Evolutionary conservation across 2,797 vertebrate genomes (phyloP).

Genomic region (Pantherophis vulpinus): DNA sequence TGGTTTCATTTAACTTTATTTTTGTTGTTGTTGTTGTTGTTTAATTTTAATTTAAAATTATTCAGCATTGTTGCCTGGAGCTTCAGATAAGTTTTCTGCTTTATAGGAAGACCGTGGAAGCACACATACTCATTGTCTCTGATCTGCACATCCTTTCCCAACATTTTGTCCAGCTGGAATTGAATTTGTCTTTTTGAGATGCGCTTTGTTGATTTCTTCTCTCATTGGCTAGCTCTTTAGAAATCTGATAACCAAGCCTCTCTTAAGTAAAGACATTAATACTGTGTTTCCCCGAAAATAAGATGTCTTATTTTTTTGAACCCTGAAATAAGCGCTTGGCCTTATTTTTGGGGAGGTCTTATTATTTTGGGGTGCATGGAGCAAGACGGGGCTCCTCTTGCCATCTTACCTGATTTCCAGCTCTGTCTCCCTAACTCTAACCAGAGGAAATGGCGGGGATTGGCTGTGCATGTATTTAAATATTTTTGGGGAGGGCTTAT

Average conservation of each 20-base stretch:
- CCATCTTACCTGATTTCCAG: no score
- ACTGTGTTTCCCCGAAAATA: no score
- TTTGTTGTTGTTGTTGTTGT: no score
- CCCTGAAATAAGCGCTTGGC: no score
- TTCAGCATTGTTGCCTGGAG: not conserved
- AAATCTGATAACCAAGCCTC: not conserved
- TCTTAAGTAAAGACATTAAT: not conserved
- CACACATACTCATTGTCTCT: not conserved
- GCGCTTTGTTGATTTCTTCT: not conserved
- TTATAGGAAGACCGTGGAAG: not conserved
- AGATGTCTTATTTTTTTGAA: no score
- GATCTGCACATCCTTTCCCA: not conserved
- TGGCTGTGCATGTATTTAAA: no score
- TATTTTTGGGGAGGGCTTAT: no score
- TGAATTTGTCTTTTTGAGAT: not conserved
- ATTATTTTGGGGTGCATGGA: no score
- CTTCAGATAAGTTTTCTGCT: not conserved
- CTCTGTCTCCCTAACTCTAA: no score
- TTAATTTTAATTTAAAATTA: not conserved
- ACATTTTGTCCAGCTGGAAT: not conserved
- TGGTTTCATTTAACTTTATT: not conserved
- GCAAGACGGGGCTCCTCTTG: no score
- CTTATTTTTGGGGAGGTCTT: no score
- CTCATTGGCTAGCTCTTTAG: not conserved
- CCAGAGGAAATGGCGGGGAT: no score